These are phyloP conservation scores for Rhorus exstirpatorius DNA, from an alignment of 2,888 invertebrate species.

Conservation along the genomic window DNA sequence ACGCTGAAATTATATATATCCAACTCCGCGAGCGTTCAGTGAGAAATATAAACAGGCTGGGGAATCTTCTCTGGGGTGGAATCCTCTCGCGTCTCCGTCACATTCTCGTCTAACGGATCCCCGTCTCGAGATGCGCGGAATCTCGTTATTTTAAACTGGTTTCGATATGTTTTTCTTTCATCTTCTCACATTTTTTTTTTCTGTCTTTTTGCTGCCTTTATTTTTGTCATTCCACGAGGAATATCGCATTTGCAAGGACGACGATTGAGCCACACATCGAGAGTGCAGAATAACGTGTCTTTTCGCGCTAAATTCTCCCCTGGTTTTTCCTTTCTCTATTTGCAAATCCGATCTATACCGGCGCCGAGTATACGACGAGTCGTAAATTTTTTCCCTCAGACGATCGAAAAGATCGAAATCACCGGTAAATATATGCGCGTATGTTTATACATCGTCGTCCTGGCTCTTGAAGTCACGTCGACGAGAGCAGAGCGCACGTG, in stretches of 20 bases:
- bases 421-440: background rate
- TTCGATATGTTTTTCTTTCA: constrained; percentile 25
- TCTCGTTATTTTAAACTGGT: constrained; percentile 66
- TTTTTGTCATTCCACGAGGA: constrained; percentile 11
- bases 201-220: background rate
- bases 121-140: constrained; percentile 59
- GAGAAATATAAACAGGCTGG: constrained; percentile 22
- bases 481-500: background rate
- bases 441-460: constrained; percentile 46
- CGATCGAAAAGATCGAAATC: constrained; percentile 55
- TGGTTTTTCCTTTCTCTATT: constrained; percentile 13
- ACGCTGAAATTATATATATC: background rate
- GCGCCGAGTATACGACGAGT: constrained; percentile 30
- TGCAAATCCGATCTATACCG: too few relatives aligned
- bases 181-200: background rate
- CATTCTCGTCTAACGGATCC: constrained; percentile 66
- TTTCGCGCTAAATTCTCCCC: constrained; percentile 22
- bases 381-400: constrained; percentile 42
- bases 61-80: constrained; percentile 34
- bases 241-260: background rate
- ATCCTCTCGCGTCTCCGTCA: constrained; percentile 26
- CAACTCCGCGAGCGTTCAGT: constrained; percentile 10
- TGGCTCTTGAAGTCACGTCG: constrained; percentile 15
- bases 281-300: constrained; percentile 24
- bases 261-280: constrained; percentile 15